Conservation (phyloP, 2,113 vertebrate species). For the Cyanoderma ruficeps region DNA sequence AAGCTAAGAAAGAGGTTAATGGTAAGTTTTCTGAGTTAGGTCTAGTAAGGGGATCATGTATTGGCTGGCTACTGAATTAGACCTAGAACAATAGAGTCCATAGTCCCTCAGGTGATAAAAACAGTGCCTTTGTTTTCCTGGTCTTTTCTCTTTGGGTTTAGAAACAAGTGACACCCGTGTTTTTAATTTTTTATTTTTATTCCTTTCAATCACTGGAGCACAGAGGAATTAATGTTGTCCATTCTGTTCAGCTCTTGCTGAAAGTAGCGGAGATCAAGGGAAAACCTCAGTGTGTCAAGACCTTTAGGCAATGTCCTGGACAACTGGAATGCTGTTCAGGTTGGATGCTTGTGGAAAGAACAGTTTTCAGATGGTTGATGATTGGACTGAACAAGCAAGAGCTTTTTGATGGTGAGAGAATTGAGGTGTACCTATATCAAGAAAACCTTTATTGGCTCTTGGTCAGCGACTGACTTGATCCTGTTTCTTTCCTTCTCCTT, state of each 20-base stretch:
- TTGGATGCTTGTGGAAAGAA: background rate
- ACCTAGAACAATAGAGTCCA: background rate
- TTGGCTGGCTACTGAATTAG: background rate
- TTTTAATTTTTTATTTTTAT: background rate
- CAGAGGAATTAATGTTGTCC: background rate
- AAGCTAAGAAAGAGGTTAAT: background rate
- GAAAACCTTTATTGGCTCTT: background rate
- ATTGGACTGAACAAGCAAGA: background rate
- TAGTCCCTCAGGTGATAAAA: background rate
- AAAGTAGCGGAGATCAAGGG: background rate
- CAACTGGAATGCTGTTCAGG: background rate
- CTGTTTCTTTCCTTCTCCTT: background rate
- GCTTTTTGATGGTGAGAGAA: background rate
- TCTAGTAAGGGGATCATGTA: rapidly evolving
- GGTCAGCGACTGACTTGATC: background rate
- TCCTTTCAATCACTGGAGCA: background rate
- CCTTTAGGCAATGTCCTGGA: background rate
- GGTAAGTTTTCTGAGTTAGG: background rate
- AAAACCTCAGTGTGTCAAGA: background rate
- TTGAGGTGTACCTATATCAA: background rate
- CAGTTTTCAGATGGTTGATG: background rate
- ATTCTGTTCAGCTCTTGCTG: background rate
- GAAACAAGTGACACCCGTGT: background rate
- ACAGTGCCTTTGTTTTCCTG: background rate
- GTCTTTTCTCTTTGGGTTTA: background rate